These are phyloP conservation scores for Sapajus apella DNA, from an alignment of 2,113 vertebrate species.

Conservation along the genomic window DNA sequence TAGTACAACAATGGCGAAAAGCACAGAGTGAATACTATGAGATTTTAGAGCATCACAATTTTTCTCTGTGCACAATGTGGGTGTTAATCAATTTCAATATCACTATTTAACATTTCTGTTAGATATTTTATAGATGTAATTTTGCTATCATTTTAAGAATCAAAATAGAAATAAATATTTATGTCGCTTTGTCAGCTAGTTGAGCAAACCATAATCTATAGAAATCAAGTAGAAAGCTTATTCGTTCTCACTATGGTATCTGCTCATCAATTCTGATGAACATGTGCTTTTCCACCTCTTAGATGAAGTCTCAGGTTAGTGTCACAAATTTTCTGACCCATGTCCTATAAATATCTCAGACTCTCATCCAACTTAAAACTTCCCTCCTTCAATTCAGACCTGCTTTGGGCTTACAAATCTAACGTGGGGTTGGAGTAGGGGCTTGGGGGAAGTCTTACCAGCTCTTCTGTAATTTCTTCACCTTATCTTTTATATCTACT, in stretches of 20 bases:
- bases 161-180: background rate
- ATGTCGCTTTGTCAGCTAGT: background rate
- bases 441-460: background rate
- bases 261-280: background rate
- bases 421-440: background rate
- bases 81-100: background rate
- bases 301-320: background rate
- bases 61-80: background rate
- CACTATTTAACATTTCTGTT: background rate
- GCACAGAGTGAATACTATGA: background rate
- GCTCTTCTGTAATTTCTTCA: background rate
- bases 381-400: background rate
- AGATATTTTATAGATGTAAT: background rate
- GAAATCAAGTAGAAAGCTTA: background rate
- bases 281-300: background rate
- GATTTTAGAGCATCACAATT: background rate
- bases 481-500: background rate
- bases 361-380: background rate
- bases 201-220: background rate
- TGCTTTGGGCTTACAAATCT: background rate
- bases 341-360: background rate
- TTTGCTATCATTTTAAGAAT: background rate
- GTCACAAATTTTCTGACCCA: background rate
- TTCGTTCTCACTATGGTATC: background rate
- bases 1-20: background rate